Evolutionary conservation across 2,113 vertebrate species (phyloP).

Genomic region (Muntiacus muntjak): DNA sequence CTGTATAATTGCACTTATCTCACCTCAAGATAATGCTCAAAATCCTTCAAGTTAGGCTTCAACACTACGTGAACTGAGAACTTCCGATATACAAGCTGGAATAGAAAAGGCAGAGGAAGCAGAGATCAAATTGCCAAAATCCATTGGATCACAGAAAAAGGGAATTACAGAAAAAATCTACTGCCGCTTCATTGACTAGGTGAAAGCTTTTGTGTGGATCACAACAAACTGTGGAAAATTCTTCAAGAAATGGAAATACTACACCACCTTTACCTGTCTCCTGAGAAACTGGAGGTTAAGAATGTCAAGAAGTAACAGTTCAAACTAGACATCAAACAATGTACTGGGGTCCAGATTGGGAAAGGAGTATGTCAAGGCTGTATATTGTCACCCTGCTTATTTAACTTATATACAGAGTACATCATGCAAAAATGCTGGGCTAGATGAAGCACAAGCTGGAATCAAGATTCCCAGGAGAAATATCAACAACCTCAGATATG

Average conservation of each 20-base stretch:
- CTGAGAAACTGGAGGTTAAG: not conserved
- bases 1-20: not conserved
- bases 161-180: not conserved
- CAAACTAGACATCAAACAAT: not conserved
- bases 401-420: not conserved
- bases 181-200: not conserved
- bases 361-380: not conserved
- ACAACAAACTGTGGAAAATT: not conserved
- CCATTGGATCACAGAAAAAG: not conserved
- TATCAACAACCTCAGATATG: not conserved
- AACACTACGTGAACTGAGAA: not conserved
- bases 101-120: not conserved
- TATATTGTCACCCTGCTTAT: not conserved
- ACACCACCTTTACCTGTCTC: not conserved
- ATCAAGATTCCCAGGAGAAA: not conserved
- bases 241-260: not conserved
- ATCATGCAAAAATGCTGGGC: not conserved
- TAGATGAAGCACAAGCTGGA: not conserved
- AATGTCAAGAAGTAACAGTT: not conserved
- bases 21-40: not conserved
- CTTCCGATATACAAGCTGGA: not conserved
- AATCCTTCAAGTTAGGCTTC: not conserved
- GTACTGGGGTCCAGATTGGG: not conserved
- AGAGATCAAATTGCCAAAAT: not conserved
- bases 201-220: not conserved